These are phyloP conservation scores for Nothoprocta perdicaria DNA, from an alignment of 2,113 vertebrate species.

Conservation along the genomic window DNA sequence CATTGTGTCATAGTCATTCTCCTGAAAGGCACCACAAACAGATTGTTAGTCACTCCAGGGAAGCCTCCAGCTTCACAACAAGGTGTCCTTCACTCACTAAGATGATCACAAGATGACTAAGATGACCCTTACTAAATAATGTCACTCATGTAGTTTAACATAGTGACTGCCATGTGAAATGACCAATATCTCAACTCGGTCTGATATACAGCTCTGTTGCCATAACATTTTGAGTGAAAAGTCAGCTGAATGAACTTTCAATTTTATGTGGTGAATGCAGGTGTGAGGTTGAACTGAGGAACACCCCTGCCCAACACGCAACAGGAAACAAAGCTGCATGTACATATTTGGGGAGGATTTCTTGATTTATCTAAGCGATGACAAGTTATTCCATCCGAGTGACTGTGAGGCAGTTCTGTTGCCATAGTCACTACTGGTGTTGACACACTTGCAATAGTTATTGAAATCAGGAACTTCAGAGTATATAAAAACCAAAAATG, in stretches of 20 bases:
- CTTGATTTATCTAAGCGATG: not conserved
- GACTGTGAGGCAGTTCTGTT: not conserved
- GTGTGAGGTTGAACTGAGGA: not conserved
- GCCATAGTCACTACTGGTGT: not conserved
- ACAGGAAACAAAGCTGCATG: not conserved
- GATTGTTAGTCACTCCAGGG: not conserved
- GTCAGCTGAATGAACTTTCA: not conserved
- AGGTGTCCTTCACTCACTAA: not conserved
- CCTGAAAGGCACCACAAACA: not conserved
- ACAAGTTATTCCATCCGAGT: not conserved
- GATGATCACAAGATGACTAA: not conserved
- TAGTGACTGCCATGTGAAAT: not conserved
- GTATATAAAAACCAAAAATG: not conserved
- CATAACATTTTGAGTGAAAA: not conserved
- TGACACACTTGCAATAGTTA: not conserved
- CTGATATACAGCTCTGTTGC: not conserved
- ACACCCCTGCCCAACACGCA: accelerated
- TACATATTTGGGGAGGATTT: not conserved
- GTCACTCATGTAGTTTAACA: accelerated
- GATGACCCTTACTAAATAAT: not conserved
- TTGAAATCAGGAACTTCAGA: not conserved
- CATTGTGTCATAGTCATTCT: not conserved
- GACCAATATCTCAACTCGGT: not conserved
- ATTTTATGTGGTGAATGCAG: not conserved
- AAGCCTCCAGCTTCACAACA: not conserved